Evolutionary conservation across 2,113 vertebrate genomes (phyloP).

Genomic region (Riparia riparia): DNA sequence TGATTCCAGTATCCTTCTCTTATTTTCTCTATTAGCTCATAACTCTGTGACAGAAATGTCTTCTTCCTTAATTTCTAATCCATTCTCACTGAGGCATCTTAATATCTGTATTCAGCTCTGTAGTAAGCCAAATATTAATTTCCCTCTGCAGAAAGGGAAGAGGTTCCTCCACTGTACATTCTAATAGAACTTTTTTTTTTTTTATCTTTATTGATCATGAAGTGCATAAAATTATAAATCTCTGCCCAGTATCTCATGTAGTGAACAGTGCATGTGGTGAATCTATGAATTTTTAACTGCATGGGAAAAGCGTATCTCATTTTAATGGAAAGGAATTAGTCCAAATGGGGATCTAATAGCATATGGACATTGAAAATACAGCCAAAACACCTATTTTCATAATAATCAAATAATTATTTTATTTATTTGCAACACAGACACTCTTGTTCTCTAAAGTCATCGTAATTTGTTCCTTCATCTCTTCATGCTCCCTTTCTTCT

Average conservation of each 20-base stretch:
- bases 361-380: background rate
- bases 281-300: background rate
- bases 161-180: background rate
- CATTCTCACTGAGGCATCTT: background rate
- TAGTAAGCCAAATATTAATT: background rate
- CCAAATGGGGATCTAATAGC: rapidly evolving
- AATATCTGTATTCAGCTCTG: background rate
- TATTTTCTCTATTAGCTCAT: background rate
- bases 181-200: background rate
- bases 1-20: background rate
- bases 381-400: background rate
- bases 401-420: background rate
- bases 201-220: background rate
- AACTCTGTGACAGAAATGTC: background rate
- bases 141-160: background rate
- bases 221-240: background rate
- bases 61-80: background rate
- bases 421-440: background rate
- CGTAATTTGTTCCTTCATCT: background rate
- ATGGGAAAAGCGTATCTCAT: background rate
- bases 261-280: background rate
- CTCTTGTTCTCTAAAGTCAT: background rate
- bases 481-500: background rate
- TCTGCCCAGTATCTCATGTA: background rate
- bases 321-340: background rate